Evolutionary conservation across 2,888 invertebrate genomes (phyloP), one percentile per base, ranked within the genome.

Genomic region (Acleris holmiana): DNA sequence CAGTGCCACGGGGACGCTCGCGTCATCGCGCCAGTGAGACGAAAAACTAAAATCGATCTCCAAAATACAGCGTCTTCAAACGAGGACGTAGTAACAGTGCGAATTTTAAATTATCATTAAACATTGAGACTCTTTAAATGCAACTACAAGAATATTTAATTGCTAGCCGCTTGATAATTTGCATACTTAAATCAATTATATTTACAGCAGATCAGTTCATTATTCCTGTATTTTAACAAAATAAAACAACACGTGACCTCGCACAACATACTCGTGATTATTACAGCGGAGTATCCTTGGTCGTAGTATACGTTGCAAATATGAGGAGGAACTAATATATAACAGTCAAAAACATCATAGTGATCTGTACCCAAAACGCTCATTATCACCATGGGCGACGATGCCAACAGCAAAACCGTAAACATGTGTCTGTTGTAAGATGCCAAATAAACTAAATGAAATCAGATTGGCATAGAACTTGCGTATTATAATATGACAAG

Each of bases 351-450:
- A 71, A 67, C 71, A 73, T 74, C 73, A 76, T 72, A 73, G 66
- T 72, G 69, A 74, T 67, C 68, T 67, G 67, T 69, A 66, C 69
- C 73, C 73, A 67, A 67, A 70, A 64, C 67, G 69, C 61, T 73
- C 72, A 68, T 71, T 71, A 73, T 70, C 48, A 76, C 75, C 73
- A 71, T 71, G 69, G 65, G 70, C 67, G 65, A 67, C 65, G 71
- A 69, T 88, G 88, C 86, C 88, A 88, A 84, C 75, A 70, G 69
- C 74, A 77, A 73, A 75, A 77, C 73, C 73, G 81, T 80, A 79
- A 83, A 81, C 78, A 81, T 73, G 81, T 77, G 78, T 76, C 74
- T 76, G 79, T 78, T 75, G 67, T 65, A 77, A 74, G 76, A 76
- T 83, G 86, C 79, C 82, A 82, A 76, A 79, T 79, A 76, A 76